A percentile compares a stretch with the other conserved stretches of the same genome.
Evolutionary conservation across 2,888 invertebrate genomes (phyloP).

Genomic region (Quadroppia sp.): DNA sequence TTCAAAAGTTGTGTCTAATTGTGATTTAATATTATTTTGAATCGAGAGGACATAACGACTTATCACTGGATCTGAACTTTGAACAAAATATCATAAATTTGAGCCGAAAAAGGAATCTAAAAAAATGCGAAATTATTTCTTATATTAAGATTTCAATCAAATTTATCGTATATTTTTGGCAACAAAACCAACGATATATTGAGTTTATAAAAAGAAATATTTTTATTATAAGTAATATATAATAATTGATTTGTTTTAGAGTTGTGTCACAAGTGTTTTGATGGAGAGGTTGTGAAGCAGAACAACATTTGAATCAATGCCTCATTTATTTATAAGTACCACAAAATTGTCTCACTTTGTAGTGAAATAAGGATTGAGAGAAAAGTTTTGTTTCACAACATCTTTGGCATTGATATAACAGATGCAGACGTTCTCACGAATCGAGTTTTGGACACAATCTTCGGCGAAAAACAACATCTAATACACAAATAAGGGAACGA

Average conservation of each 20-base stretch:
- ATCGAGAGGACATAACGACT: neutral
- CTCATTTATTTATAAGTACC: slow-evolving; percentile 23
- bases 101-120: neutral
- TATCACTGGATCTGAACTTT: neutral
- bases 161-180: neutral
- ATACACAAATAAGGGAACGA: slow-evolving; percentile 1
- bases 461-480: neutral
- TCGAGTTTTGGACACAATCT: neutral
- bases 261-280: slow-evolving; percentile 17
- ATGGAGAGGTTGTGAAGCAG: slow-evolving; percentile 13
- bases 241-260: slow-evolving; percentile 15
- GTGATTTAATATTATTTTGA: neutral
- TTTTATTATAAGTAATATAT: too few species aligned
- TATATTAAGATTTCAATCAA: too few species aligned
- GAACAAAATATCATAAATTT: neutral
- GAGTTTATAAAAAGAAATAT: neutral
- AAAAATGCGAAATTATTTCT: neutral
- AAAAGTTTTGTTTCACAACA: neutral
- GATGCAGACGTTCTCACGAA: slow-evolving; percentile 13
- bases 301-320: slow-evolving; percentile 28
- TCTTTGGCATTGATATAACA: slow-evolving; percentile 6
- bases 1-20: neutral
- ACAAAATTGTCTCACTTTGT: slow-evolving; percentile 6
- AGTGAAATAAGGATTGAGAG: neutral
- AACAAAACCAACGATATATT: neutral